Evolutionary conservation across 2,888 invertebrate genomes (phyloP).

Genomic region (Epinotia demarniana): DNA sequence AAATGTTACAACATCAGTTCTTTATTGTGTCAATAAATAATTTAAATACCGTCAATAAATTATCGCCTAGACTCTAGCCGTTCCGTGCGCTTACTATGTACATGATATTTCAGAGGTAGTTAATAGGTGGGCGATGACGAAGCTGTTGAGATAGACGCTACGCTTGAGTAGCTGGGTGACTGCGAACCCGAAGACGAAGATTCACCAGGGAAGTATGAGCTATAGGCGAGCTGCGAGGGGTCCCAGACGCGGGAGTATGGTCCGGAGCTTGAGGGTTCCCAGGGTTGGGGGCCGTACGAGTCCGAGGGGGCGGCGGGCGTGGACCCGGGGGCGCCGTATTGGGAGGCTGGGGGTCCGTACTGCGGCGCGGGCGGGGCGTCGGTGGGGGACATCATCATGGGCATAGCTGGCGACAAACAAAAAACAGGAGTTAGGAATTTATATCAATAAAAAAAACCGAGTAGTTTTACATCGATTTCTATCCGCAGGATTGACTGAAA

Average conservation of each 20-base stretch:
- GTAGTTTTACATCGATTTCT: neutral
- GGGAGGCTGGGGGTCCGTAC: slow-evolving; percentile 89
- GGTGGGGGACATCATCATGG: slow-evolving; percentile 88
- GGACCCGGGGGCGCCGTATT: slow-evolving; percentile 78
- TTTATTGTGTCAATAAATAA: slow-evolving; percentile 82
- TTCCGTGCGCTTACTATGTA: slow-evolving; percentile 71
- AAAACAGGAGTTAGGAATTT: neutral
- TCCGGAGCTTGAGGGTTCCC: slow-evolving; percentile 89
- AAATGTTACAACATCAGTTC: slow-evolving; percentile 65
- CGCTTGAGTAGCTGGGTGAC: slow-evolving; percentile 79
- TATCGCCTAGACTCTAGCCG: slow-evolving; percentile 74
- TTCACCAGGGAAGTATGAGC: slow-evolving; percentile 88
- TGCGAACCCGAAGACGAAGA: slow-evolving; percentile 83
- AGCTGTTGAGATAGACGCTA: slow-evolving; percentile 75
- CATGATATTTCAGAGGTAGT: slow-evolving; percentile 62
- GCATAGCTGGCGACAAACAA: slow-evolving; percentile 84
- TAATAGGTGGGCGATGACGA: slow-evolving; percentile 68
- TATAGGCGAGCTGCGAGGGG: slow-evolving; percentile 88
- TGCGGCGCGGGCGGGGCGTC: slow-evolving; percentile 85
- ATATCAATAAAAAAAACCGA: neutral
- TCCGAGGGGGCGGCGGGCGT: slow-evolving; percentile 86
- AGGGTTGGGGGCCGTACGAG: slow-evolving; percentile 88
- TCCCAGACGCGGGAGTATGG: slow-evolving; percentile 93
- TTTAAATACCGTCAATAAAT: slow-evolving; percentile 81
- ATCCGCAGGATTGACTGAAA: neutral